Percentiles rank a stretch among this genome's conserved stretches.
phyloP scores from a whole-genome alignment of 2,113 vertebrate species.

The Microcebus griseorufus region DNA sequence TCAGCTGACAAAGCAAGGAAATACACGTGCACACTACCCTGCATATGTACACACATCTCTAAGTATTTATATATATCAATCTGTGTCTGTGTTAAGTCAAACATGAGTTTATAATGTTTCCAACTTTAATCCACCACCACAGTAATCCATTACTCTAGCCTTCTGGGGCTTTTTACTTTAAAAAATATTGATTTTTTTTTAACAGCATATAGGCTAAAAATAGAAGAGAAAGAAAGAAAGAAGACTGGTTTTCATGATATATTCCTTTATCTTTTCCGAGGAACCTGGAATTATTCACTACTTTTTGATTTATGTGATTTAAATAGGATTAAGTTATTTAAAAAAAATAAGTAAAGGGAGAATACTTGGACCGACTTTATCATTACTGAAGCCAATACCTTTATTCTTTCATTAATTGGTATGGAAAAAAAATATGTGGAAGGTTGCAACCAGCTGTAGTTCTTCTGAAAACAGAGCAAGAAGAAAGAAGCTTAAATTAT shows the following conservation, averaged over 20 bases:
- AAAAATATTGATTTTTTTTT: conserved; percentile 8
- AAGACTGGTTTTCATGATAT: background rate
- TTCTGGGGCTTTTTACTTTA: background rate
- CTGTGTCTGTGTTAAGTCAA: background rate
- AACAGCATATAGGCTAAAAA: background rate
- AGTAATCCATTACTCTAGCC: background rate
- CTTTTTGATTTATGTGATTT: conserved; percentile 8
- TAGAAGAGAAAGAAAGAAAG: background rate
- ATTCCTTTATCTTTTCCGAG: background rate
- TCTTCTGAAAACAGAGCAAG: conserved; percentile 57
- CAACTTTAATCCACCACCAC: background rate
- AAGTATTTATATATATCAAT: background rate
- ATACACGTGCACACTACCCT: background rate
- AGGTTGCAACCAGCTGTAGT: conserved; percentile 29
- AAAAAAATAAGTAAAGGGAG: background rate
- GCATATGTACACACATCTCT: background rate
- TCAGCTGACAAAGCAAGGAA: background rate
- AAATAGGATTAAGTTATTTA: background rate
- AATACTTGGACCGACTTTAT: background rate
- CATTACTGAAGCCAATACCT: background rate
- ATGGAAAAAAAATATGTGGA: background rate
- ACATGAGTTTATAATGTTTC: background rate
- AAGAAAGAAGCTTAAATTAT: conserved; percentile 25
- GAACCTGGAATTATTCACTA: background rate
- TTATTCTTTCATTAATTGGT: background rate